phyloP scores from a whole-genome alignment of 2,113 vertebrate species.

The Mobula birostris region DNA sequence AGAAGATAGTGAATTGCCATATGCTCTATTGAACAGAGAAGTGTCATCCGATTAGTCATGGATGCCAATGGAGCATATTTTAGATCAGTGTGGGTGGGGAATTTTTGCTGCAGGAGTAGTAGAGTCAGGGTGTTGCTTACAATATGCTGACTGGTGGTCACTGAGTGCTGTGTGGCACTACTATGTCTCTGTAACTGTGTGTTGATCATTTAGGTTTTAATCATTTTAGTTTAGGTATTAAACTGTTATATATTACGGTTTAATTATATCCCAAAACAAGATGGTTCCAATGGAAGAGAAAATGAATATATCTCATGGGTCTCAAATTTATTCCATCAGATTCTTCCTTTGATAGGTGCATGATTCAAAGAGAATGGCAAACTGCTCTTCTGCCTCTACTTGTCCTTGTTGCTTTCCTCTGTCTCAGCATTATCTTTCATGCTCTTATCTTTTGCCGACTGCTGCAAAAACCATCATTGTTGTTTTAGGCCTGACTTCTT shows the following conservation, averaged over 20 bases:
- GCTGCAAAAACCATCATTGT: not conserved
- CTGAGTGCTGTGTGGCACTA: not conserved
- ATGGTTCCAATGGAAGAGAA: not conserved
- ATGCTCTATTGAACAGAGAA: not conserved
- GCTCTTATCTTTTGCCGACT: not conserved
- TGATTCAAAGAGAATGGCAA: not conserved
- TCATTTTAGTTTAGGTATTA: not conserved
- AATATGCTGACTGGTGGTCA: not conserved
- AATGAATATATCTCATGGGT: not conserved
- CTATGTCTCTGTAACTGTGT: not conserved
- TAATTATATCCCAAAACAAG: not conserved
- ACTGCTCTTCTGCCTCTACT: not conserved
- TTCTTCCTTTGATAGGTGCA: not conserved
- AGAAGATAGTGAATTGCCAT: not conserved
- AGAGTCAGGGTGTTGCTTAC: not conserved
- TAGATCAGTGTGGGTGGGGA: not conserved
- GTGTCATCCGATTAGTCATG: not conserved
- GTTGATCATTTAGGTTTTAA: not conserved
- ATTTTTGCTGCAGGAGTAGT: not conserved
- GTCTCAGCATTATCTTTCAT: not conserved
- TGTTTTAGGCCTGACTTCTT: not conserved
- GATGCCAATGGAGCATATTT: not conserved
- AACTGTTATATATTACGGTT: not conserved
- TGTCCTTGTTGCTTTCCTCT: not conserved
- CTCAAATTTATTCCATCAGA: not conserved